Evolutionary conservation across 2,797 vertebrate species (phyloP).

Genomic region (Thunnus albacares): DNA sequence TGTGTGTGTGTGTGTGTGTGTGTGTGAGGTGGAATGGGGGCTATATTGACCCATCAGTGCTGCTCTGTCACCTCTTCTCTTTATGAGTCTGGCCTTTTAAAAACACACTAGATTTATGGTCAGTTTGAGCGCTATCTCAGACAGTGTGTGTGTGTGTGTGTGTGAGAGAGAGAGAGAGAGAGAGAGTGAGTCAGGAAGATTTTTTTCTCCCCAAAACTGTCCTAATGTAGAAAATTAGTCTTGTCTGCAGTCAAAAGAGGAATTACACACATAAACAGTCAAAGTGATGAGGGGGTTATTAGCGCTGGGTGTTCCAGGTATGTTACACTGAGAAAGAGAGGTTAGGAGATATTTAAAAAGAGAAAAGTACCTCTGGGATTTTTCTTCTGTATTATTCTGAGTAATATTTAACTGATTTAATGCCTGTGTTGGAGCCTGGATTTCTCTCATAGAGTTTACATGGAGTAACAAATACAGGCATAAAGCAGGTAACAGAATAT

Average conservation of each 20-base stretch:
- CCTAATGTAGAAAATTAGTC: constrained; percentile 42
- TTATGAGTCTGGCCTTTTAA: constrained; percentile 82
- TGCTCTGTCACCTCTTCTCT: constrained; percentile 80
- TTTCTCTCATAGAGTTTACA: background rate
- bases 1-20: constrained; percentile 44
- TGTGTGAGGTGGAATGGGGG: constrained; percentile 43
- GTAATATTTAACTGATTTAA: background rate
- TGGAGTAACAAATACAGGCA: background rate
- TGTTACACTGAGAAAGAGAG: background rate
- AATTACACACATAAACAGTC: constrained; percentile 51
- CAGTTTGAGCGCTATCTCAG: constrained; percentile 77
- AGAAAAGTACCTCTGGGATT: background rate
- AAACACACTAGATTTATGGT: constrained; percentile 83
- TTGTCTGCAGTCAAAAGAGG: constrained; percentile 44
- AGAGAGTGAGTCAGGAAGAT: background rate
- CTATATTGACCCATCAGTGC: constrained; percentile 79
- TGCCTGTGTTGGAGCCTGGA: background rate
- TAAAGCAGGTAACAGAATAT: background rate
- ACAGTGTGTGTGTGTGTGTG: constrained; percentile 43
- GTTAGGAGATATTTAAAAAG: background rate
- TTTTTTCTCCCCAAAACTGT: constrained; percentile 1
- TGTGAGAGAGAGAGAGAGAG: constrained; percentile 16
- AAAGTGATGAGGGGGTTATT: constrained; percentile 42
- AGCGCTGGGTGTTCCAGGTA: background rate
- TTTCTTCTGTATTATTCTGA: background rate